Evolutionary conservation across 2,888 invertebrate species (phyloP), one percentile per base, ranked within the genome.

Genomic region (Mamestra brassicae): DNA sequence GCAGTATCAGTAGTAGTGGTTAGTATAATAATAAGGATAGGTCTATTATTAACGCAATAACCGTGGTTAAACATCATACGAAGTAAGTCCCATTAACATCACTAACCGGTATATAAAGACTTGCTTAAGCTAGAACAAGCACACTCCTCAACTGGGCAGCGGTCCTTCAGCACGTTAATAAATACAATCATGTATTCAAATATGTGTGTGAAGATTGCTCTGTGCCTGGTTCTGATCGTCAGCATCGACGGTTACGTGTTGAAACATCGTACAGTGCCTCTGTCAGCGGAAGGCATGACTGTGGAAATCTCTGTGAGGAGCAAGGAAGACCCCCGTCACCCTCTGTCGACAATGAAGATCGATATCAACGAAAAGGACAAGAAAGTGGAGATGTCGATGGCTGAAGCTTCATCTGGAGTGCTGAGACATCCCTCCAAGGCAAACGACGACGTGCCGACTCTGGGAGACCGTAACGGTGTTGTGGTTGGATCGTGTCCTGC

Each of bases 211-310:
- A 87, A 82, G 76, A 50, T 86, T 54, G 78, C 72, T 76, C 34
- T 88, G 71, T 82, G 78, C 76, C 75, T 87, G 26, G 73, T 80
- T 26, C 67, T 88, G 73, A 71, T 85, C 57, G 83, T 77, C 61
- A 73, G 71, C 57, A 84, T 85, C 64, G 85, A 89, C 64, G 78
- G 88, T 47, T 64, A 79, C 58, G 82, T 84, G 58, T 66, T 89
- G 17, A 80, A 74, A 64, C 72, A 82, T 6, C 76, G 73, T 11
- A 64, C 73, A 47, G 42, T 85, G 62, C 74, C 80, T 55, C 50
- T 90, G 58, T 82, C 87, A 54, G 54, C 83, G 17, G 85, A 87
- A 80, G 88, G 86, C 47, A 60, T 88, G 52, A 78, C 80, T 17
- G 61, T 89, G 71, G 86, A 90, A 34, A 78, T 88, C 15, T 65